Conservation (phyloP, 2,113 vertebrate genomes). For the Cranoglanis bouderius region DNA sequence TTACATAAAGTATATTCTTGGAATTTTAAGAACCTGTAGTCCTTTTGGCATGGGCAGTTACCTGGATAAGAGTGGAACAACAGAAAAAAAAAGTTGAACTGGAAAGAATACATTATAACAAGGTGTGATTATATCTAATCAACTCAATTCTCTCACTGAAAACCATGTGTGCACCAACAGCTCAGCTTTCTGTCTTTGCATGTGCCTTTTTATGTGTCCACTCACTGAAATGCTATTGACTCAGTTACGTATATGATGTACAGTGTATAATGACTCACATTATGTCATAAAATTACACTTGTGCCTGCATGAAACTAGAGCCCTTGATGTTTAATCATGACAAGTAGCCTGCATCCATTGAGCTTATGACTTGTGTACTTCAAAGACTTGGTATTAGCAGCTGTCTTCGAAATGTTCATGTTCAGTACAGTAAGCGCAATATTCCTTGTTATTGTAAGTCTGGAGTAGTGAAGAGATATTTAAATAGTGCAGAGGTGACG, state of each 20-base stretch:
- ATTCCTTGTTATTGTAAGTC: not conserved
- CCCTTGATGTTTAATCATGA: not conserved
- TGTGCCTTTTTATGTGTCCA: not conserved
- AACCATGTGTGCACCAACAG: too few species aligned
- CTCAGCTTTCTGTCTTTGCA: not conserved
- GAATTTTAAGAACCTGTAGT: too few species aligned
- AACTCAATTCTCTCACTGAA: too few species aligned
- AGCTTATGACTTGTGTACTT: not conserved
- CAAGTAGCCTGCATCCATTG: not conserved
- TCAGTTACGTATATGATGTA: not conserved
- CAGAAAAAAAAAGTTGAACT: too few species aligned
- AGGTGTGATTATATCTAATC: too few species aligned
- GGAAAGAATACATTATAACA: too few species aligned
- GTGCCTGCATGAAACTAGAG: not conserved
- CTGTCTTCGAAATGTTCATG: not conserved
- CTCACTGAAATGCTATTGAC: not conserved
- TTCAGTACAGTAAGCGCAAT: not conserved
- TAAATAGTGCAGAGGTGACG: not conserved
- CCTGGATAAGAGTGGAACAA: too few species aligned
- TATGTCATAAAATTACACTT: not conserved
- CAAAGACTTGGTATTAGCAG: not conserved
- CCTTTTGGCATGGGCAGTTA: too few species aligned
- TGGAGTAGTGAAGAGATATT: not conserved
- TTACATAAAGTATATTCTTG: too few species aligned
- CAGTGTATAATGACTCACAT: not conserved